Percentiles rank a stretch among this genome's conserved stretches.
Conservation (phyloP, 2,113 vertebrate species). For the Ammodramus savannarum region DNA sequence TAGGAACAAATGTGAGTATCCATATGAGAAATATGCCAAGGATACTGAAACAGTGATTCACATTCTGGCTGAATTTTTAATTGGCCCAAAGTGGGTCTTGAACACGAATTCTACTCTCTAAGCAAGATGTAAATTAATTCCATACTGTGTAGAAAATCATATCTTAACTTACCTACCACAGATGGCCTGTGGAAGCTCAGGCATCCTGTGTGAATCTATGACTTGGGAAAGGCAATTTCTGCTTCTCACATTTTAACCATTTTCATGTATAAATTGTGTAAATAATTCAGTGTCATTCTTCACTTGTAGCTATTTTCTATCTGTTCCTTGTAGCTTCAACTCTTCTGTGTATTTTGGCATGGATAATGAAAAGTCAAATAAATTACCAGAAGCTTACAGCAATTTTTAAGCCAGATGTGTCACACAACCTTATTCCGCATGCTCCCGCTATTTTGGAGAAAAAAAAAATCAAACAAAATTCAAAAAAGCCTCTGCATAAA, state of each 20-base stretch:
- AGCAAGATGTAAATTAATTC: neutral
- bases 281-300: neutral
- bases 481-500: neutral
- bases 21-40: neutral
- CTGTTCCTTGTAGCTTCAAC: neutral
- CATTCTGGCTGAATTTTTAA: neutral
- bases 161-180: neutral
- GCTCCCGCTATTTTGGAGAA: neutral
- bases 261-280: neutral
- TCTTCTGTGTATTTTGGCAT: neutral
- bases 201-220: neutral
- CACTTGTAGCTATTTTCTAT: neutral
- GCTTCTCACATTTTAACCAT: neutral
- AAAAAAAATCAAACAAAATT: neutral
- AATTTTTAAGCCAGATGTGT: neutral
- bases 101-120: rapidly evolving
- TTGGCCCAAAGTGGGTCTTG: neutral
- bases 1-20: neutral
- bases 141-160: neutral
- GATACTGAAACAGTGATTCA: neutral
- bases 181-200: neutral
- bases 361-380: neutral
- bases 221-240: neutral
- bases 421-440: neutral
- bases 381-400: neutral